phyloP scores from a whole-genome alignment of 2,797 vertebrate species.

The Epinephelus malabaricus region DNA sequence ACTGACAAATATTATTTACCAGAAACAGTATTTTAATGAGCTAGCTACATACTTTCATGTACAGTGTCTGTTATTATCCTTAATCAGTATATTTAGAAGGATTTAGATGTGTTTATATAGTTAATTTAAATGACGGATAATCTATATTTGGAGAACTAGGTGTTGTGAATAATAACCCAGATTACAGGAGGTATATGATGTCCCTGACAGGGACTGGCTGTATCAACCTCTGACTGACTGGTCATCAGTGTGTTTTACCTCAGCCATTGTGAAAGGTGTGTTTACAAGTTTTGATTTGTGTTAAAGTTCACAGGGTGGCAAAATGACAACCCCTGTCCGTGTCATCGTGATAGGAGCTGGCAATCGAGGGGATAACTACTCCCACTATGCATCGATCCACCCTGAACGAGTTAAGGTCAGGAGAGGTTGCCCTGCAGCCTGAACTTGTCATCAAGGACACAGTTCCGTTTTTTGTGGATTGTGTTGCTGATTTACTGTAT shows the following conservation, averaged over 20 bases:
- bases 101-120: not conserved
- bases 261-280: not conserved
- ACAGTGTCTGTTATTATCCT: not conserved
- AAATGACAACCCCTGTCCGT: slow-evolving; percentile 81
- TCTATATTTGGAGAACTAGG: not conserved
- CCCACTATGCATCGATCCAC: slow-evolving; percentile 81
- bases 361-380: slow-evolving; percentile 83
- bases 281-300: not conserved
- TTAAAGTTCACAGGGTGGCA: slow-evolving; percentile 59
- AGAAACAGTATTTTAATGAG: not conserved
- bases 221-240: not conserved
- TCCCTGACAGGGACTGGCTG: not conserved
- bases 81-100: too few species aligned
- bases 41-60: too few species aligned
- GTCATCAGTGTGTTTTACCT: not conserved
- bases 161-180: not conserved
- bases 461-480: not conserved
- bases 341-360: slow-evolving; percentile 89
- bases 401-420: slow-evolving; percentile 85
- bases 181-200: not conserved
- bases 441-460: not conserved
- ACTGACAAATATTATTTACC: not conserved
- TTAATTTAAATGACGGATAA: not conserved
- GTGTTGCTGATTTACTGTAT: not conserved
- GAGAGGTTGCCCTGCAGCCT: not conserved